Percentiles rank a stretch among this genome's conserved stretches.
Evolutionary conservation across 2,113 vertebrate genomes (phyloP).

Genomic region (Anoplopoma fimbria): DNA sequence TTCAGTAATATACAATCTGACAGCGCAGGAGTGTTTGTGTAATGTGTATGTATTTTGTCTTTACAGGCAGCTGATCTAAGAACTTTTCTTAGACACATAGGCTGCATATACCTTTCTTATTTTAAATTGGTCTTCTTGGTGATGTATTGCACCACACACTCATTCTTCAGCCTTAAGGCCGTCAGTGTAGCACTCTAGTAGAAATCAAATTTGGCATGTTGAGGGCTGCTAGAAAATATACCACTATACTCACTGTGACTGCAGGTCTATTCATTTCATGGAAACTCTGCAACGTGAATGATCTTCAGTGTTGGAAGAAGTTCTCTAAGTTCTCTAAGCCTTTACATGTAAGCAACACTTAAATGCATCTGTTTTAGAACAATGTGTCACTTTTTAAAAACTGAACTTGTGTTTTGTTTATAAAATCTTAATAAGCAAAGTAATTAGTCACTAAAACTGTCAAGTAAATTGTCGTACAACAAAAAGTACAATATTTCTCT

Average conservation of each 20-base stretch:
- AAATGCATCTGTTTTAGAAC: not conserved
- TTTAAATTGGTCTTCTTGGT: slow-evolving; percentile 22
- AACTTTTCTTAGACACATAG: slow-evolving; percentile 13
- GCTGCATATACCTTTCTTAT: slow-evolving; percentile 6
- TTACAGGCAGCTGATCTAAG: not conserved
- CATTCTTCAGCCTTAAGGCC: slow-evolving; percentile 24
- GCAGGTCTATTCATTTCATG: slow-evolving; percentile 45
- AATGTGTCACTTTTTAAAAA: not conserved
- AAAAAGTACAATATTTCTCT: not conserved
- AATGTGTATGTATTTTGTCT: not conserved
- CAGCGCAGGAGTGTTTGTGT: not conserved
- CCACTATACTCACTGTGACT: slow-evolving; percentile 8
- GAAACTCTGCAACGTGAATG: slow-evolving; percentile 14
- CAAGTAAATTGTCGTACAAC: not conserved
- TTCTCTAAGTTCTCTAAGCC: not conserved
- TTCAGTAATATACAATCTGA: not conserved
- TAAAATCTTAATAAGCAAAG: not conserved
- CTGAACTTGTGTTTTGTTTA: not conserved
- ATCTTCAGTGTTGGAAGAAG: not conserved
- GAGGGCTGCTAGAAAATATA: slow-evolving; percentile 32
- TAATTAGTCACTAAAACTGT: not conserved
- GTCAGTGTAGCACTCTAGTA: slow-evolving; percentile 20
- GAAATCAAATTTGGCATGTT: slow-evolving; percentile 46
- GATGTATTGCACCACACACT: slow-evolving; percentile 27
- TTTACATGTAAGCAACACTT: not conserved